Base-by-base conservation (phyloP, 2,113 vertebrate species). In the Pteropus alecto region DNA sequence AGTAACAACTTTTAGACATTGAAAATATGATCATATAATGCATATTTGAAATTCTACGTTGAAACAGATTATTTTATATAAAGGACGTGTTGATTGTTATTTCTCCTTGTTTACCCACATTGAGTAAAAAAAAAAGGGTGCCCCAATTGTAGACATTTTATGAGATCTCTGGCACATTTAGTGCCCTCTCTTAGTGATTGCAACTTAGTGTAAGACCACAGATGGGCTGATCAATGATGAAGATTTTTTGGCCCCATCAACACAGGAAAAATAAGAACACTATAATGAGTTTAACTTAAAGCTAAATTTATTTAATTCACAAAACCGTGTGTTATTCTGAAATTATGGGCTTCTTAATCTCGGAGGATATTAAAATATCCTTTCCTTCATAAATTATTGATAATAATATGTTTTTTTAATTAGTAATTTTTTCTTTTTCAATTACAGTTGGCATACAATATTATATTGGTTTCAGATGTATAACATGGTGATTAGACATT, bases 381-480 rank as follows among this genome's bases (percentile, higher is more conserved):
- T 63, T 73, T 94, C 22, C 70, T 96, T 96, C 83, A 84, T 84
- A 78, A 92, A 74, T 92, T 79, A 85, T 76, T 93, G 35, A 74
- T 95, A 21, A 58, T 79, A 56, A 19, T 91, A 76, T 88, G 16
- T 61, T 33, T 60, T 60, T 60, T 60, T 60, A 60, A 60, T 60
- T 60, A 26, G 22, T 60, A 58, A 22, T 58, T 26, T 60, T 60
- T 60, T 11, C 4, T 60, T 60, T 28, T 60, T 60, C 5, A 60
- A 28, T 60, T 60, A 60, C 5, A 60, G 58, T 60, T 60, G 24
- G 58, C 58, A 60, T 60, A 26, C 58, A 60, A 26, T 60, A 11
- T 60, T 60, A 60, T 60, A 26, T 60, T 60, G 24, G 58, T 60
- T 60, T 60, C 58, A 60, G 58, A 26, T 60, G 22, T 60, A 24